Base-by-base conservation (phyloP, 1,140 invertebrate genomes). In the Drosophila littoralis region DNA sequence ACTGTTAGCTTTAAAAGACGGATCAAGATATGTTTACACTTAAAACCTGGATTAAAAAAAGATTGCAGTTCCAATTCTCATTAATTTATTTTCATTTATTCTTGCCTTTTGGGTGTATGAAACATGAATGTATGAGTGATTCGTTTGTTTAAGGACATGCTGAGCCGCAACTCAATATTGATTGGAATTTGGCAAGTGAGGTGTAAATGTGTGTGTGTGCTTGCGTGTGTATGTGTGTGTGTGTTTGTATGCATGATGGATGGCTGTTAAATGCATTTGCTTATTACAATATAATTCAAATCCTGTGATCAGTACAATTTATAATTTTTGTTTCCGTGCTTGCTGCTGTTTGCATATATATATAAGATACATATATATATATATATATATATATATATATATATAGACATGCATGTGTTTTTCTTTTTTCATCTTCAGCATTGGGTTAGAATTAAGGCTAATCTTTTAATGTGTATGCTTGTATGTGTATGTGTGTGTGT, bases 231-330 rank as follows among this genome's bases (percentile, higher is more conserved):
- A n/a, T 65, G 59, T 32, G 15, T 22, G 28, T 43, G 36, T 33
- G 63, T 42, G 17, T 72, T 51, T 61, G 32, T 63, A 32, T 10
- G 22, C 17, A 28, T 28, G 22, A 28, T 17, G 1, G n/a, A 55
- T 61, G 59, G 6, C 35, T 46, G 60, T 38, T 85, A 85, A 85
- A 85, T 85, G 81, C 82, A 60, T 76, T 77, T 71, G 77, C 73
- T 77, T 82, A 88, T 81, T 78, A 88, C 33, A 59, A 65, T 71
- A 78, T 72, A 68, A 66, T 61, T 77, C 60, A 79, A 86, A 79
- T 82, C 59, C 83, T 88, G 81, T 42, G 33, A 33, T 82, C 83
- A 82, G 83, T 88, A 82, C 83, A 82, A 82, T 82, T 86, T 82
- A 75, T 58, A 58, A 83, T 83, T 54, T 38, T 40, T 48, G 35